Percentiles rank a stretch among this genome's conserved stretches.
Evolutionary conservation across 1,140 invertebrate species (phyloP).

Genomic region (Holcopasites calliopsidis): DNA sequence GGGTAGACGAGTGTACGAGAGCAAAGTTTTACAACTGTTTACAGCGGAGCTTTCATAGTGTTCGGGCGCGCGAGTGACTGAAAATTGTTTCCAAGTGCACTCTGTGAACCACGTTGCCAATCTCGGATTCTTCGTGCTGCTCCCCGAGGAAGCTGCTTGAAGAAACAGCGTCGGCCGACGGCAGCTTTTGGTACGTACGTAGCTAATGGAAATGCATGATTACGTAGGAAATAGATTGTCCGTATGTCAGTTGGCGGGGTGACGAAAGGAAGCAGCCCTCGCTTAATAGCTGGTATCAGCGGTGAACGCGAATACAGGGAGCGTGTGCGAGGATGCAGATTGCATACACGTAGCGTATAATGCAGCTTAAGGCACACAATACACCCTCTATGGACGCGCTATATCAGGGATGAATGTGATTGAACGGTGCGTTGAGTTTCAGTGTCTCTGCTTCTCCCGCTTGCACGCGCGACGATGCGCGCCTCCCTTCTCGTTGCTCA

Average conservation of each 20-base stretch:
- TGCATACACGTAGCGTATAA: constrained; percentile 52
- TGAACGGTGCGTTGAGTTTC: constrained; percentile 50
- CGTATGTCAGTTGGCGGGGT: no score
- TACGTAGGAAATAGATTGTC: no score
- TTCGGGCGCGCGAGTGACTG: not conserved
- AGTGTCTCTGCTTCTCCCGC: constrained; percentile 40
- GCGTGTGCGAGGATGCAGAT: constrained; percentile 50
- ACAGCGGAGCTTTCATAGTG: constrained; percentile 32
- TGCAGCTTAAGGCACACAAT: constrained; percentile 54
- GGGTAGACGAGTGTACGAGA: not conserved
- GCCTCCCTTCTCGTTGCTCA: no score
- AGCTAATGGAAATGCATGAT: no score
- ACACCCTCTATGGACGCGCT: constrained; percentile 21
- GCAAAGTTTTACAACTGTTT: not conserved
- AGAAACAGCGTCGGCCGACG: constrained; percentile 52
- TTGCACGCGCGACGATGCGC: not conserved
- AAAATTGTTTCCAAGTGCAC: constrained; percentile 46
- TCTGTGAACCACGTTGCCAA: constrained; percentile 34
- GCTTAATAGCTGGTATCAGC: constrained; percentile 52
- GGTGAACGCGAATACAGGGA: constrained; percentile 14
- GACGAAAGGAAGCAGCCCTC: constrained; percentile 10
- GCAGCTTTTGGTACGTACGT: constrained; percentile 70
- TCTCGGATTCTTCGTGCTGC: constrained; percentile 47
- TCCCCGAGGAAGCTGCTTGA: not conserved
- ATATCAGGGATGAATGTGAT: constrained; percentile 54